These are phyloP conservation scores for Lasioglossum malachurum DNA, from an alignment of 2,888 invertebrate species.

Conservation along the genomic window DNA sequence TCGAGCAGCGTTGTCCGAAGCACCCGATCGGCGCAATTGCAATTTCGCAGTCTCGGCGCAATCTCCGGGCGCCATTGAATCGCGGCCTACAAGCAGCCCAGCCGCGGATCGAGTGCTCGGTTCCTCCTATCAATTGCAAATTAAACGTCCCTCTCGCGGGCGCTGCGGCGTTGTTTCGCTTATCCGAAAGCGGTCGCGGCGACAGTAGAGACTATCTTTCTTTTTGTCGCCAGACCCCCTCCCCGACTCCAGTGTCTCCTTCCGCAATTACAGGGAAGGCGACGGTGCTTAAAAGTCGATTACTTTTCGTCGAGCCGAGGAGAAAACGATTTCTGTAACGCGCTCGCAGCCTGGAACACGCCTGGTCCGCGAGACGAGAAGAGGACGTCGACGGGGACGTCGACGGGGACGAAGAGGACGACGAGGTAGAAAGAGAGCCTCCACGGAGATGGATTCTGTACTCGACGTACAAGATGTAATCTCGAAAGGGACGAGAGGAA, in stretches of 20 bases:
- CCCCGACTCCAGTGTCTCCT: constrained; percentile 28
- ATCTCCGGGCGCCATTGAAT: constrained; percentile 3
- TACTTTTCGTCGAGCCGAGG: constrained; percentile 52
- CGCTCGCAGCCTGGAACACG: constrained; percentile 42
- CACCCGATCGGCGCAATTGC: background rate
- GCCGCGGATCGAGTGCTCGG: background rate
- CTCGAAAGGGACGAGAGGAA: constrained; percentile 64
- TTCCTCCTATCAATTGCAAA: constrained; percentile 49
- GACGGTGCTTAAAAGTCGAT: constrained; percentile 69
- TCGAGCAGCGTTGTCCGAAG: background rate
- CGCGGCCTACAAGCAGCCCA: background rate
- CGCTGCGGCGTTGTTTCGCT: constrained; percentile 29
- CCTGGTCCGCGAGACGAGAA: constrained; percentile 29
- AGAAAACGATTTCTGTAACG: constrained; percentile 61
- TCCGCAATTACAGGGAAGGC: constrained; percentile 60
- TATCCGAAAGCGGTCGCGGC: background rate
- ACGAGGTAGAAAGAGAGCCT: background rate
- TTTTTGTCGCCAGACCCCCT: constrained; percentile 4
- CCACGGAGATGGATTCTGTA: constrained; percentile 60
- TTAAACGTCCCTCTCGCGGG: constrained; percentile 30
- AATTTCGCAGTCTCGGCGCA: background rate
- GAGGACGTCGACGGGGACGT: background rate
- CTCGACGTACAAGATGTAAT: constrained; percentile 70
- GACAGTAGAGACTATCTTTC: background rate
- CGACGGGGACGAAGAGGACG: background rate